phyloP scores from a whole-genome alignment of 1,140 invertebrate species.

The Chelonus insularis region DNA sequence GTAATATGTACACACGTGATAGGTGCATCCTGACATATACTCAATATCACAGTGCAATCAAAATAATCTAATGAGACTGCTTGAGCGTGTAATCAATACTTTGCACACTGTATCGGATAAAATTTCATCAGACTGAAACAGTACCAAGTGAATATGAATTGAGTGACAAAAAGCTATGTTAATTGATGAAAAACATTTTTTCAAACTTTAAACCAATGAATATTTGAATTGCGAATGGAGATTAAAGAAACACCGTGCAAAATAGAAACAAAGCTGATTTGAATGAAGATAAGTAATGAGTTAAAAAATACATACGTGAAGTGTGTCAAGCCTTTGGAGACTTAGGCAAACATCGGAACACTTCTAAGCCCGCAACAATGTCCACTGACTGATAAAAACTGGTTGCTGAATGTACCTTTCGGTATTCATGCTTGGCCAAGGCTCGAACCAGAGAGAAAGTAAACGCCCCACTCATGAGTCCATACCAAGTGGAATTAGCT shows the following conservation, averaged over 20 bases:
- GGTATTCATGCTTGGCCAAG: constrained; percentile 8
- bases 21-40: constrained; percentile 38
- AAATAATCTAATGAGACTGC: not conserved
- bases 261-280: no score
- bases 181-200: no score
- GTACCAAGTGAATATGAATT: not conserved
- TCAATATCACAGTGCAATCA: not conserved
- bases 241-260: no score
- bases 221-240: no score
- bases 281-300: not conserved
- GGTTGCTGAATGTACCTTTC: constrained; percentile 18
- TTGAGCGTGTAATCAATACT: no score
- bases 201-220: no score
- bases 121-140: constrained; percentile 37
- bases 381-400: constrained; percentile 28
- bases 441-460: constrained; percentile 24
- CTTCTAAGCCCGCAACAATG: constrained; percentile 24
- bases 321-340: not conserved
- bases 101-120: not conserved
- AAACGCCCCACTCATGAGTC: constrained; percentile 18
- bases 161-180: no score
- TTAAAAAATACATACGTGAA: constrained; percentile 11
- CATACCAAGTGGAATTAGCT: not conserved
- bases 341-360: constrained; percentile 5
- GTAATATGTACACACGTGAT: constrained; percentile 26